Percentiles rank a stretch among this genome's conserved stretches.
These are phyloP conservation scores for Anadara kagoshimensis DNA, from an alignment of 1,140 invertebrate genomes.

Conservation along the genomic window DNA sequence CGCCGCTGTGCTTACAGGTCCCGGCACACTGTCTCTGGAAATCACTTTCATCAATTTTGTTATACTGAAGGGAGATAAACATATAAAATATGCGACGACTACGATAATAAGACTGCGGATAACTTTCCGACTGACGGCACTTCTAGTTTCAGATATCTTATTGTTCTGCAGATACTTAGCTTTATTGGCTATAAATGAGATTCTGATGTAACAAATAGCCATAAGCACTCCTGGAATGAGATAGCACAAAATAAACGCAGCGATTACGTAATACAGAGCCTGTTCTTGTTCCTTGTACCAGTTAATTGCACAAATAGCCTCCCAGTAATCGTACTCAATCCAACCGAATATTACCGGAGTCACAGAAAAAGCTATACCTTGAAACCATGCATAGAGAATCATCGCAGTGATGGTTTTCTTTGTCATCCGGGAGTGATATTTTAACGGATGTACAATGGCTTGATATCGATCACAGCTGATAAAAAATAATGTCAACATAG, in stretches of 20 bases:
- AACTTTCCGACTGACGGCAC: slow-evolving; percentile 56
- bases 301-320: slow-evolving; percentile 71
- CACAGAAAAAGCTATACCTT: slow-evolving; percentile 59
- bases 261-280: slow-evolving; percentile 65
- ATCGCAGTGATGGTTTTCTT: slow-evolving; percentile 38
- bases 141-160: slow-evolving; percentile 38
- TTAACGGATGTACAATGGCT: slow-evolving; percentile 63
- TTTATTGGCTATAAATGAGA: slow-evolving; percentile 53
- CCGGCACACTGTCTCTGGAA: slow-evolving; percentile 49
- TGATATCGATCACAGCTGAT: slow-evolving; percentile 69
- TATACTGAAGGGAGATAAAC: slow-evolving; percentile 73
- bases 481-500: slow-evolving; percentile 70
- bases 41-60: slow-evolving; percentile 72
- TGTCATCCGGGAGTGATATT: slow-evolving; percentile 55
- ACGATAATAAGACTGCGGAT: slow-evolving; percentile 69
- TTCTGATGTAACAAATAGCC: slow-evolving; percentile 57
- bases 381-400: slow-evolving; percentile 64
- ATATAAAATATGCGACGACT: slow-evolving; percentile 69
- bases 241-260: slow-evolving; percentile 71
- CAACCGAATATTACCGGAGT: slow-evolving; percentile 62
- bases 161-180: neutral
- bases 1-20: slow-evolving; percentile 61
- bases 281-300: slow-evolving; percentile 61
- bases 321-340: slow-evolving; percentile 73
- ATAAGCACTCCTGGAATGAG: slow-evolving; percentile 63